Conservation (phyloP, 1,140 invertebrate genomes). For the Bombus superbus region DNA sequence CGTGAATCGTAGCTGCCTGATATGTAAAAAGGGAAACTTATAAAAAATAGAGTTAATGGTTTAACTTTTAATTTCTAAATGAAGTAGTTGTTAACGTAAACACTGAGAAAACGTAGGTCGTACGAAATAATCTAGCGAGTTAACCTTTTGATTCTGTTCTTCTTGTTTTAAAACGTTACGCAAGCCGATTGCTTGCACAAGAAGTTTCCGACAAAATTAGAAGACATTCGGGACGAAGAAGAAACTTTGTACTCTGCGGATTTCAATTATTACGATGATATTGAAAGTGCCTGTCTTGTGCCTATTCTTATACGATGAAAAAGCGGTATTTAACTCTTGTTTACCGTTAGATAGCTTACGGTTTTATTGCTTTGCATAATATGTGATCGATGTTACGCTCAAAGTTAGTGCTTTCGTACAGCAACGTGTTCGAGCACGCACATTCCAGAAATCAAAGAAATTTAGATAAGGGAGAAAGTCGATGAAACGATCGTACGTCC, state of each 20-base stretch:
- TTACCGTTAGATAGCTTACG: not conserved
- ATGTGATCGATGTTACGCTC: slow-evolving; percentile 1
- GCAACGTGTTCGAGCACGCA: slow-evolving; percentile 32
- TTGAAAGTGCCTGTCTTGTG: slow-evolving; percentile 35
- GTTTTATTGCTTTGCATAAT: not conserved
- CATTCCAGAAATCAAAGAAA: slow-evolving; percentile 30
- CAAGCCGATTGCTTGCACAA: not conserved
- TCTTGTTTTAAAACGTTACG: not conserved
- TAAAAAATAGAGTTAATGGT: no score
- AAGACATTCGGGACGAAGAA: no score
- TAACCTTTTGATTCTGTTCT: not conserved
- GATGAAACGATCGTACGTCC: slow-evolving; percentile 24
- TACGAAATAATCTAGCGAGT: not conserved
- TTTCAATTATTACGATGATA: not conserved
- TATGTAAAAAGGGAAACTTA: not conserved
- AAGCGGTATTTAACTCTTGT: not conserved
- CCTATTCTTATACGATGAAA: not conserved
- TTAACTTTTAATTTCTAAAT: not conserved
- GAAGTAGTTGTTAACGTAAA: not conserved
- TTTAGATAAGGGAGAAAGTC: slow-evolving; percentile 21
- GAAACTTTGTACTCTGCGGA: not conserved
- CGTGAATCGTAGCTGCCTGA: not conserved
- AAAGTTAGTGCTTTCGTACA: slow-evolving; percentile 5
- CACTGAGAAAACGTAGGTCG: not conserved
- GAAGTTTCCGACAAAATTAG: not conserved